These are phyloP conservation scores for Callospermophilus lateralis DNA, from an alignment of 2,113 vertebrate species.

Conservation along the genomic window DNA sequence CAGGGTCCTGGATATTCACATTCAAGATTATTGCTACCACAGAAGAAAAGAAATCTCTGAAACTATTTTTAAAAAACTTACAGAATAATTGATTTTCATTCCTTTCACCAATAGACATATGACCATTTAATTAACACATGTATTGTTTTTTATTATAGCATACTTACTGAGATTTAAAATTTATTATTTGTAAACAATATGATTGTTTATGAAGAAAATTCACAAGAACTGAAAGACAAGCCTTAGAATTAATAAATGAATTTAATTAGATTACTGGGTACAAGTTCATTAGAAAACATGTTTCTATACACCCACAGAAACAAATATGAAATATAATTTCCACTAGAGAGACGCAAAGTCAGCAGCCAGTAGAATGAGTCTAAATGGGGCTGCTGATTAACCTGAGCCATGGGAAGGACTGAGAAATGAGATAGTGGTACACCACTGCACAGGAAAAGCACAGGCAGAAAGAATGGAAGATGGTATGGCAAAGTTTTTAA, in stretches of 20 bases:
- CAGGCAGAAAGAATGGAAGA: neutral
- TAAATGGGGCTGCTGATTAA: neutral
- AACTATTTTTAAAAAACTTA: neutral
- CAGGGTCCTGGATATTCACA: neutral
- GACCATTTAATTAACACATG: neutral
- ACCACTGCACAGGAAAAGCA: neutral
- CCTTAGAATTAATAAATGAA: constrained; percentile 13
- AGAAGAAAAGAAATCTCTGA: constrained; percentile 42
- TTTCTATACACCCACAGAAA: neutral
- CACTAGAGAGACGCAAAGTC: neutral
- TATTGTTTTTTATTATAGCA: neutral
- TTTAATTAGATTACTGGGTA: neutral
- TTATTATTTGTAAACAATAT: neutral
- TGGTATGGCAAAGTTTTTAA: neutral
- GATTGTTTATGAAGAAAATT: neutral
- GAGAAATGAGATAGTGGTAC: neutral
- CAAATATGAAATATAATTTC: neutral
- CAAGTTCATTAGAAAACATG: neutral
- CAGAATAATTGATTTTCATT: neutral
- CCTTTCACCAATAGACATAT: neutral
- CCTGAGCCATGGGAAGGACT: neutral
- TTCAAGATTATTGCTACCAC: neutral
- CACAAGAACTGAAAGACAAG: neutral
- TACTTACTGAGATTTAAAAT: constrained; percentile 18
- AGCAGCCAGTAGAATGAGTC: too few relatives aligned